phyloP scores from a whole-genome alignment of 2,888 invertebrate genomes.

The Agonopterix arenella region DNA sequence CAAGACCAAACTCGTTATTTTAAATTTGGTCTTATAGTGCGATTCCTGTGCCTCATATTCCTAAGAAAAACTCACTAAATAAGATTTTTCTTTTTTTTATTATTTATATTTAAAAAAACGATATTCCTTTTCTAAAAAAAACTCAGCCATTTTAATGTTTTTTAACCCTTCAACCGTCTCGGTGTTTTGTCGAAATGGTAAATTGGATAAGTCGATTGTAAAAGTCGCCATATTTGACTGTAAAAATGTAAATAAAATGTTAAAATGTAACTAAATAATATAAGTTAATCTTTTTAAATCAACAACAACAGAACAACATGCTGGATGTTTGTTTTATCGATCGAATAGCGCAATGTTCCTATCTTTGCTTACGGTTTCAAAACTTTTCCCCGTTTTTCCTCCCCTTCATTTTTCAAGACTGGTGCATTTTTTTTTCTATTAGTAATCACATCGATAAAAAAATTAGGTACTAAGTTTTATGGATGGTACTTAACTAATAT shows the following conservation, averaged over 20 bases:
- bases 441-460: too few relatives aligned
- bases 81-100: background rate
- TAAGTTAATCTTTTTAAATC: background rate
- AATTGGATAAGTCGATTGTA: background rate
- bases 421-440: too few relatives aligned
- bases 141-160: background rate
- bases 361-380: background rate
- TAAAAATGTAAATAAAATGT: slow-evolving; percentile 2
- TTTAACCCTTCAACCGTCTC: too few relatives aligned
- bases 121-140: background rate
- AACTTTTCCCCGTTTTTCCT: too few relatives aligned
- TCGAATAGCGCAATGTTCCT: background rate
- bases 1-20: too few relatives aligned
- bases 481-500: too few relatives aligned
- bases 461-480: too few relatives aligned
- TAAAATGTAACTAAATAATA: background rate
- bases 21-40: background rate
- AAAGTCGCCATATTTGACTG: slow-evolving; percentile 8
- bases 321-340: background rate
- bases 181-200: too few relatives aligned
- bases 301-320: background rate
- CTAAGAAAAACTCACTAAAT: background rate
- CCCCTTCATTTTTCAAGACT: too few relatives aligned
- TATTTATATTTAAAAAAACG: background rate
- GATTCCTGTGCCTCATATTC: slow-evolving; percentile 1